Base-by-base conservation (phyloP, 35 echinoderm and acorn worm genomes). In the Holothuria glaberrima region DNA sequence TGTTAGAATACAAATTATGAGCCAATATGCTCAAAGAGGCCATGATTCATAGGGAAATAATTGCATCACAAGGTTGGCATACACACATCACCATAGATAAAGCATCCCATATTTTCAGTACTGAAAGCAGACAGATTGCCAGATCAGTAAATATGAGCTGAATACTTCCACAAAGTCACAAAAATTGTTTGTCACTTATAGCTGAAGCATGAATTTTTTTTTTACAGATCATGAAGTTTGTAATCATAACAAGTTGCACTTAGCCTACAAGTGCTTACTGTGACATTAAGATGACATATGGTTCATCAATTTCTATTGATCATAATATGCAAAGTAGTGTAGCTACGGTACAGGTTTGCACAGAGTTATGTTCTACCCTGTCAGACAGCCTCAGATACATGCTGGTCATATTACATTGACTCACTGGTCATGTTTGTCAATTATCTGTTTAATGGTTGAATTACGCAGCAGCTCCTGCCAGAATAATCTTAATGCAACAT, bases 321-420 rank as follows among this genome's bases (percentile, higher is more conserved):
- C 62, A 65, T 65, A 16, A 65, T 65, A 16, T 28, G 28, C 12
- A 65, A 21, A 20, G 62, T 7, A 28, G 18, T 65, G 62, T 0
- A 65, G 62, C 12, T 6, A 16, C 6, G 18, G 62, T 28, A 65
- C 62, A 65, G 62, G 62, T 24, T 28, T 65, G 62, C 62, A 65
- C 62, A 9, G 13, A 65, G 62, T 20, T 18, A 21, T 12, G 28
- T 65, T 65, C 62, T 28, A 65, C 13, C 21, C 4, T 3, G 21
- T 65, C 6, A 32, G 5, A 34, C 28, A 28, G 28, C 30, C 69
- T 20, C 5, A 72, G 69, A 32, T 19, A 72, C 69, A 72, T 72
- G 69, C 69, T 72, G 69, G 69, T 31, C 29, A 72, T 12, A 72
- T 72, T 72, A 34, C 69, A 72, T 72, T 72, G 35, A 34, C 30